These are phyloP conservation scores for Drosophila kepulauana DNA, from an alignment of 1,140 invertebrate species.

Conservation along the genomic window DNA sequence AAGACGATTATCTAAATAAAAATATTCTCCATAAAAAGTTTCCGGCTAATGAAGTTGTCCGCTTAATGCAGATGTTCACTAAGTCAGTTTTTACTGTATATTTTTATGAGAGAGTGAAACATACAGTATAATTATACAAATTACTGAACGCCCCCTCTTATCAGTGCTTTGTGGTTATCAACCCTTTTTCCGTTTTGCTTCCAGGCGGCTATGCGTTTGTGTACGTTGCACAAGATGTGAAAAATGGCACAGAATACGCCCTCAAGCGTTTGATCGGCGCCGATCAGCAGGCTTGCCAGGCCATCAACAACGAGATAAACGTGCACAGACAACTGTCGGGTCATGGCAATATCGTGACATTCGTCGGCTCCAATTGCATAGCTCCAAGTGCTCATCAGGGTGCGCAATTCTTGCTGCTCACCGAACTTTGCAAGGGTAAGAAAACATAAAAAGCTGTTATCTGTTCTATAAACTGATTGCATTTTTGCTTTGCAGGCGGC, in stretches of 20 bases:
- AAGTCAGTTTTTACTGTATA: no score
- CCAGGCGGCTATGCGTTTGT: conserved; percentile 97
- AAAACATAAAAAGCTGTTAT: background rate
- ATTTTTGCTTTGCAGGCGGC: conserved; percentile 87
- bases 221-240: conserved; percentile 95
- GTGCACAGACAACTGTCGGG: conserved; percentile 91
- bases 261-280: conserved; percentile 93
- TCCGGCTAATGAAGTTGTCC: no score
- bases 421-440: conserved; percentile 89
- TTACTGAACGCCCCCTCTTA: conserved; percentile 49
- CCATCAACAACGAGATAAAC: conserved; percentile 92
- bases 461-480: background rate
- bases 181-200: conserved; percentile 64
- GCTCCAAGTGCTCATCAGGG: conserved; percentile 88
- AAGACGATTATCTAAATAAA: no score
- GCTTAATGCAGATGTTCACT: no score
- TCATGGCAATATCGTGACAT: conserved; percentile 93
- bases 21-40: no score
- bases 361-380: conserved; percentile 90
- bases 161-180: conserved; percentile 57
- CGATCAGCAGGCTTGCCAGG: conserved; percentile 91
- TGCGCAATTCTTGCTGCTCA: conserved; percentile 90
- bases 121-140: conserved; percentile 42
- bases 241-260: conserved; percentile 95
- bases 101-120: conserved; percentile 2